Evolutionary conservation across 2,888 invertebrate genomes (phyloP).

Genomic region (Camponotus fellah): DNA sequence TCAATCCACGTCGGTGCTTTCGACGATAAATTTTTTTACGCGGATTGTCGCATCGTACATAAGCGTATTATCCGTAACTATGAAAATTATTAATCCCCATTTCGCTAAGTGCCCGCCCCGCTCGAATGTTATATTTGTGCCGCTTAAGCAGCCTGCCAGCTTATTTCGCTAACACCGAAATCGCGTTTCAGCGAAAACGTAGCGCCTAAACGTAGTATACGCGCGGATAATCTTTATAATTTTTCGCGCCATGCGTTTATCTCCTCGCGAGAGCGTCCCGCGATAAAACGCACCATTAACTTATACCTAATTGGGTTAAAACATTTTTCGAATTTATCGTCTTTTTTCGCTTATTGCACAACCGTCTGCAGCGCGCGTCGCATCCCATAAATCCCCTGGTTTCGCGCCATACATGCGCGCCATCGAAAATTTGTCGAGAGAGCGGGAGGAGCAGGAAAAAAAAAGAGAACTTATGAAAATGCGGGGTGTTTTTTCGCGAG

Average conservation of each 20-base stretch:
- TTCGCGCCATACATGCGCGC: constrained; percentile 2
- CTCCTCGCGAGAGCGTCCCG: background rate
- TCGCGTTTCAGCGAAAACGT: constrained; percentile 35
- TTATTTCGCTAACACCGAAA: constrained; percentile 43
- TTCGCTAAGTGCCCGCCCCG: constrained; percentile 41
- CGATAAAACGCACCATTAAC: constrained; percentile 43
- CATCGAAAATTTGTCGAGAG: constrained; percentile 7
- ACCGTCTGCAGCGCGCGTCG: constrained; percentile 1
- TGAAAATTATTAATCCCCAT: constrained; percentile 45
- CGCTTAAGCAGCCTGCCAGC: constrained; percentile 23
- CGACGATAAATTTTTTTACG: background rate
- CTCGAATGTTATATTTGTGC: constrained; percentile 8
- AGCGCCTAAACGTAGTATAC: constrained; percentile 22
- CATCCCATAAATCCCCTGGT: background rate
- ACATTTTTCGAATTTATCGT: constrained; percentile 37
- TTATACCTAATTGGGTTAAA: constrained; percentile 49
- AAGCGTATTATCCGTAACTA: constrained; percentile 10
- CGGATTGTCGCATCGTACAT: background rate
- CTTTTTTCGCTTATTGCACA: constrained; percentile 2
- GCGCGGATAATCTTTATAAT: constrained; percentile 36
- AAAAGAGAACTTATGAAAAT: constrained; percentile 30
- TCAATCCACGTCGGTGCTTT: background rate
- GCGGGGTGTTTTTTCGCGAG: constrained; percentile 7
- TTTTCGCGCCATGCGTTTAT: constrained; percentile 18
- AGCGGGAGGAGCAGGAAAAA: background rate